Conservation (phyloP, 2,888 invertebrate species). For the Drosophila rubida region DNA sequence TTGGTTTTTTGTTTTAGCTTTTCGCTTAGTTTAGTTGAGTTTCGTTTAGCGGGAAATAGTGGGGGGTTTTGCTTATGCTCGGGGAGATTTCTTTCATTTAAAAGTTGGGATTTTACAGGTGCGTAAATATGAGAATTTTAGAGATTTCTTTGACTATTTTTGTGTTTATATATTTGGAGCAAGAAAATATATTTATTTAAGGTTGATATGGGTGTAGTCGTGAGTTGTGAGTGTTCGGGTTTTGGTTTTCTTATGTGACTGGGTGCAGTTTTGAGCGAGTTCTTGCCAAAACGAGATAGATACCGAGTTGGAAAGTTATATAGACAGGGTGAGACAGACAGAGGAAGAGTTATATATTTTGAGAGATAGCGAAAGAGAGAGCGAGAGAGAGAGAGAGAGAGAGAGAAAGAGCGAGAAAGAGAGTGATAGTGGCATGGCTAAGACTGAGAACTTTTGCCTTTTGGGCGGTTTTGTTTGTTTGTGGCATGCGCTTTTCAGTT, state of each 20-base stretch:
- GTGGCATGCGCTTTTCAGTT: slow-evolving; percentile 53
- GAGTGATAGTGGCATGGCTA: slow-evolving; percentile 36
- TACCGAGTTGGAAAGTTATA: slow-evolving; percentile 34
- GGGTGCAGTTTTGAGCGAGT: slow-evolving; percentile 70
- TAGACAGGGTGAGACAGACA: background rate
- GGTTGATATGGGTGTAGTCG: slow-evolving; percentile 30
- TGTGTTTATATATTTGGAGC: slow-evolving; percentile 43
- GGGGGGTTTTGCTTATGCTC: slow-evolving; percentile 13
- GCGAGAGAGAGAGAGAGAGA: slow-evolving; percentile 15
- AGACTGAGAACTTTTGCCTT: slow-evolving; percentile 34
- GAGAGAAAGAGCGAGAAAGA: slow-evolving; percentile 20
- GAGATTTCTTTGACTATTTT: slow-evolving; percentile 29
- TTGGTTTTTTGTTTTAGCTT: slow-evolving; percentile 37
- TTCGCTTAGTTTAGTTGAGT: slow-evolving; percentile 56
- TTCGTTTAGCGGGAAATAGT: slow-evolving; percentile 46
- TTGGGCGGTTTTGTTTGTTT: slow-evolving; percentile 33
- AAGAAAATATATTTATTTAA: slow-evolving; percentile 42
- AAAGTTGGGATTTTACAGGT: slow-evolving; percentile 68
- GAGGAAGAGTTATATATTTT: slow-evolving; percentile 18
- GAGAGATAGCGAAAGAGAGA: slow-evolving; percentile 9
- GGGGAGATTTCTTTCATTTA: slow-evolving; percentile 30
- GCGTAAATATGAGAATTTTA: slow-evolving; percentile 50
- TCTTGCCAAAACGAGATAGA: slow-evolving; percentile 63
- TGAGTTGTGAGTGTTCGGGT: slow-evolving; percentile 33
- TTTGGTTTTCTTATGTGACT: slow-evolving; percentile 45